phyloP scores from a whole-genome alignment of 2,888 invertebrate genomes.

The Arctia plantaginis region DNA sequence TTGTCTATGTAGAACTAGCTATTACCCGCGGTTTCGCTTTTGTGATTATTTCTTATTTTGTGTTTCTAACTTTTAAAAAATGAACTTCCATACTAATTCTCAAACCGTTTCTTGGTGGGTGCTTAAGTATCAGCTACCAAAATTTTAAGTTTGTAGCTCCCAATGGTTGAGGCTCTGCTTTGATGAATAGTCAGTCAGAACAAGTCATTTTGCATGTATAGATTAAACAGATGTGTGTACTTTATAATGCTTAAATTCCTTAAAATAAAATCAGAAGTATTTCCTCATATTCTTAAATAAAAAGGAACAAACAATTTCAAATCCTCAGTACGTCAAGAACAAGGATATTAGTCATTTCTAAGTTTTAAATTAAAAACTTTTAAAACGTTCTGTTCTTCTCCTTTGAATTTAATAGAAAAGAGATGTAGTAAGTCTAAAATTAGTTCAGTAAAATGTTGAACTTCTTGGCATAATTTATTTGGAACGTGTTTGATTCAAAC shows the following conservation, averaged over 20 bases:
- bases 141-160: neutral
- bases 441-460: slow-evolving; percentile 7
- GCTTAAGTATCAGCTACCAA: neutral
- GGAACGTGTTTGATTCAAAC: neutral
- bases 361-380: slow-evolving; percentile 7
- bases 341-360: slow-evolving; percentile 2
- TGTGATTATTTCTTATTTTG: too few relatives aligned
- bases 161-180: neutral
- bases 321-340: neutral
- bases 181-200: neutral
- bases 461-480: slow-evolving; percentile 5
- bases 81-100: too few relatives aligned
- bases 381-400: slow-evolving; percentile 4
- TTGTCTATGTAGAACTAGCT: too few relatives aligned
- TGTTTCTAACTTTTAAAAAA: too few relatives aligned
- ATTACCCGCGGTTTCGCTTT: too few relatives aligned
- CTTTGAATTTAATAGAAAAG: slow-evolving; percentile 2
- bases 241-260: too few relatives aligned
- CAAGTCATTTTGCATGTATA: neutral
- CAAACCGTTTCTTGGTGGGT: too few relatives aligned
- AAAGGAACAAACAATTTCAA: neutral
- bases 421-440: slow-evolving; percentile 2
- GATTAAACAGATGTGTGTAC: neutral
- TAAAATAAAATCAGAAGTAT: too few relatives aligned
- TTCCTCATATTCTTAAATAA: neutral